Conservation (phyloP, 2,797 vertebrate species). For the Ctenopoma multispine region DNA sequence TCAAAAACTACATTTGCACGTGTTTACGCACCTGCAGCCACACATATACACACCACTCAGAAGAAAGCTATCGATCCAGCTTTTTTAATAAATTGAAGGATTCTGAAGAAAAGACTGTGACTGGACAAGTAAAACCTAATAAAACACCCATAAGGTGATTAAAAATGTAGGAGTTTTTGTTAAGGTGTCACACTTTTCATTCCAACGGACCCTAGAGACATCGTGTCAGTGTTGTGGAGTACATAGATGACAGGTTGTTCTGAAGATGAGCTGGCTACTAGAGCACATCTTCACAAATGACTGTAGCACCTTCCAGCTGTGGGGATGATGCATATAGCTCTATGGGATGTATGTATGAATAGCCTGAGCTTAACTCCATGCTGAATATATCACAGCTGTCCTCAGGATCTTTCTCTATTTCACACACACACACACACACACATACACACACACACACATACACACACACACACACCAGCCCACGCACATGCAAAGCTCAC, state of each 20-base stretch:
- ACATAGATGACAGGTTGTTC: constrained; percentile 41
- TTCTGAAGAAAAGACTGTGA: neutral
- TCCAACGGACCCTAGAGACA: constrained; percentile 4
- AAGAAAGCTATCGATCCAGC: neutral
- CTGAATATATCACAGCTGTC: constrained; percentile 54
- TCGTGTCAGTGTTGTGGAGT: constrained; percentile 21
- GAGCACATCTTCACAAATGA: constrained; percentile 54
- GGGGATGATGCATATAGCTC: constrained; percentile 43
- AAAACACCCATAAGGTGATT: neutral
- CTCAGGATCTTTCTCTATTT: neutral
- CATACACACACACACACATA: constrained; percentile 27
- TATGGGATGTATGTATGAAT: constrained; percentile 43
- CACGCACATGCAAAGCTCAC: constrained; percentile 10
- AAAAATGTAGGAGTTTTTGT: constrained; percentile 5
- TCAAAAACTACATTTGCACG: neutral
- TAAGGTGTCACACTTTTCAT: constrained; percentile 25
- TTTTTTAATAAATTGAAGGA: constrained; percentile 9
- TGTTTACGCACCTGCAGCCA: neutral
- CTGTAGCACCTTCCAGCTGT: constrained; percentile 50
- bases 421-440: constrained; percentile 25
- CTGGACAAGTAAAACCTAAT: constrained; percentile 15
- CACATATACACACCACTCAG: neutral
- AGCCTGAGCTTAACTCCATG: constrained; percentile 44
- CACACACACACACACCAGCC: neutral
- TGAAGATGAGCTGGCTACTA: constrained; percentile 57